Base-by-base conservation (phyloP, 2,113 vertebrate species). In the Dascyllus trimaculatus region DNA sequence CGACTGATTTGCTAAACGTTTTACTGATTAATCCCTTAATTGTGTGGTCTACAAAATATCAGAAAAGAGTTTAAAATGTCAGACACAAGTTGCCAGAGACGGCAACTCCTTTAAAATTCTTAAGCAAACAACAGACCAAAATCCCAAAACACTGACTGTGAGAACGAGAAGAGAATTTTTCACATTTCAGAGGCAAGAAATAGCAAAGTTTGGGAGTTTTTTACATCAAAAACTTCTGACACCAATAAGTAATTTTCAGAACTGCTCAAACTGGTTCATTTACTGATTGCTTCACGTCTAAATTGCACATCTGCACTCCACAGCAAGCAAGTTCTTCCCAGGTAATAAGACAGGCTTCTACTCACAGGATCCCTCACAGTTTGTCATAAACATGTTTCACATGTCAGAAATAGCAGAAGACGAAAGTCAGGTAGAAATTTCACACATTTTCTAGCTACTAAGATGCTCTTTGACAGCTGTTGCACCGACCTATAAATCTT, bases 321-420 rank as follows among this genome's bases (percentile, higher is more conserved):
- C 32, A 35, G 8, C 32, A 35, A 45, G 5, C 9, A 19, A 4
- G 13, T 9, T 58, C 2, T 46, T 10, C 14, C 46, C 4, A 13
- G 1, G 14, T 13, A 2, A 17, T n/a, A 46, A 51, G 15, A 45
- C 21, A 25, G 1, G 2, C 10, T 46, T 24, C 17, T 61, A n/a
- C 18, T 35, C 48, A 11, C 21, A 25, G 35, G 7, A 24, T 22
- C 11, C 22, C 35, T 45, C 14, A 22, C 29, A 46, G 32, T 24
- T 53, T 46, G 26, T 32, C 81, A 62, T 17, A 35, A 68, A 40
- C 35, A 46, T 72, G 35, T 77, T 5, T 22, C 10, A n/a, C 56
- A 54, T 45, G 59, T 62, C 48, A 52, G 61, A 26, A 45, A 24
- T 14, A 54, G 10, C 24, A 40, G 49, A 45, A 5, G 26, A 72